phyloP scores from a whole-genome alignment of 2,888 invertebrate species.

The Ferrisia virgata region DNA sequence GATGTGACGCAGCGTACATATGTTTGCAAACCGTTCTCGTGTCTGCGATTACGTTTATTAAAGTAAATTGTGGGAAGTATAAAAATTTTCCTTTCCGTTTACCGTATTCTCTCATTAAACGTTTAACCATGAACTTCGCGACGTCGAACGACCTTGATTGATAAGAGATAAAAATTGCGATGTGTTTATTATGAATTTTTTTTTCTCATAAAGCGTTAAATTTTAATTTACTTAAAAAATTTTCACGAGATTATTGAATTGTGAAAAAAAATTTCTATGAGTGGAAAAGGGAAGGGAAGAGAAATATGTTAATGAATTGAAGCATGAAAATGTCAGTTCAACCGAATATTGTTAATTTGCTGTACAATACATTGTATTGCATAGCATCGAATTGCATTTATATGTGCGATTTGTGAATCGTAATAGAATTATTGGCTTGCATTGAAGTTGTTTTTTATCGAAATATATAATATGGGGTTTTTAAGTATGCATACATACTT shows the following conservation, averaged over 20 bases:
- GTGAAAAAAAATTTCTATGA: not conserved
- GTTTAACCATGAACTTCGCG: not conserved
- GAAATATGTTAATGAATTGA: not conserved
- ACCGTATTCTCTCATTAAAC: not conserved
- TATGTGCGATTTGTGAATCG: not conserved
- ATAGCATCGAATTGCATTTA: not conserved
- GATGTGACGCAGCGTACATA: not conserved
- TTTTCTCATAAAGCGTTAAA: not conserved
- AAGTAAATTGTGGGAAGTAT: not conserved
- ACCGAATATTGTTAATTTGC: not conserved
- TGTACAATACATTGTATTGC: no score
- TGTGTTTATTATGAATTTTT: not conserved
- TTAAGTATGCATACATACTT: not conserved
- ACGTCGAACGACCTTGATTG: not conserved
- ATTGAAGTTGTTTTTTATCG: not conserved
- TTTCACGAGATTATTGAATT: not conserved
- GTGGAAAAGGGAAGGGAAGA: no score
- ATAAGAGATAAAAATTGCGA: not conserved
- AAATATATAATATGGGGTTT: not conserved
- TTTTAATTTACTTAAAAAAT: not conserved
- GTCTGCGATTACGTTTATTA: not conserved
- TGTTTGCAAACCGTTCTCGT: not conserved
- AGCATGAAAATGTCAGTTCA: not conserved
- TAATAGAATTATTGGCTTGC: not conserved
- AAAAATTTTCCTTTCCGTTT: constrained; percentile 25